Evolutionary conservation across 2,888 invertebrate genomes (phyloP), one percentile per base, ranked within the genome.

Genomic region (Leucophenga maculata): DNA sequence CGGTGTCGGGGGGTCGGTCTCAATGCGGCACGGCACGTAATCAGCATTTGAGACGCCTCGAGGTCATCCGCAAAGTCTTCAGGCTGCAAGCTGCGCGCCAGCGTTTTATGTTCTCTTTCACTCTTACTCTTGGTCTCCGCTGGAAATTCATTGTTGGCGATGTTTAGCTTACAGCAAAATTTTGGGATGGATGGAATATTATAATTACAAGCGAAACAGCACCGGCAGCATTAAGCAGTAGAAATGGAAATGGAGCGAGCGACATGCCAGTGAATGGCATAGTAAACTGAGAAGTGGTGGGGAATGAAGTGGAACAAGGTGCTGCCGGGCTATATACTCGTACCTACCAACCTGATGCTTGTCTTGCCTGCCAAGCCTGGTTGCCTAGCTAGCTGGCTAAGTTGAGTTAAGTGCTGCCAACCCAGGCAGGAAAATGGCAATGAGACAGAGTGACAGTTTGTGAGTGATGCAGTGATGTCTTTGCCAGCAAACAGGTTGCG

Each of bases 191-290:
- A 77, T 81, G 84, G 80, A 81, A 81, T 81, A 81, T 81, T 81
- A 81, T 81, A 81, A 81, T 81, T 81, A 81, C 80, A 83, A 83
- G 80, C 84, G 80, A 81, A 81, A 78, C 82, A 83, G 82, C 80
- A 80, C 80, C 80, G 70, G 64, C 74, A 68, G 71, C 71, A 60
- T 26, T 31, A 48, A 32, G 48, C 74, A 68, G 39, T 46, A 67
- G 55, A 22, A 65, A 64, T 57, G 67, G 54, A 66, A 44, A 66
- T 66, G 65, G 39, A 39, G 39, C 39, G 46, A 67, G 46, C 67
- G 44, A 57, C 66, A 66, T 52, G 54, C 39, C 69, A 72, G 62
- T 71, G 11, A 26, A 31, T 32, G 8, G 39, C 11, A 8, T 6
- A 39, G 39, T 11, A 39, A 39, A 6, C 4, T 26, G 26, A 26